Conservation (phyloP, 2,113 vertebrate species). For the Murina feae region DNA sequence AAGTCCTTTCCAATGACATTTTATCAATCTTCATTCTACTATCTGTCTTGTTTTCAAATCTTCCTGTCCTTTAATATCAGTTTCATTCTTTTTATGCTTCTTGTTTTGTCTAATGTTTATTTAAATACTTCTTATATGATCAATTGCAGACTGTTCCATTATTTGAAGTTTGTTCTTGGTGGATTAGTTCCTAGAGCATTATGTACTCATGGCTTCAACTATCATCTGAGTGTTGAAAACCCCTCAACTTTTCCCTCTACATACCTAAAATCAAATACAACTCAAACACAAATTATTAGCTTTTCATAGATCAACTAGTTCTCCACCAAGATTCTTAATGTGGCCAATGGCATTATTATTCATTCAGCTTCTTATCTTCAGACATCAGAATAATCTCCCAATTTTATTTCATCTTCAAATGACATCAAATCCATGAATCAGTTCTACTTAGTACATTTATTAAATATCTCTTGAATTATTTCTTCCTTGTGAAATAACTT, state of each 20-base stretch:
- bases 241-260: background rate
- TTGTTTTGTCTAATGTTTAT: background rate
- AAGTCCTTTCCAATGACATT: background rate
- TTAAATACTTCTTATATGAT: background rate
- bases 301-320: background rate
- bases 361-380: background rate
- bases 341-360: background rate
- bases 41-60: background rate
- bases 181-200: background rate
- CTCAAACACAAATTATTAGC: background rate
- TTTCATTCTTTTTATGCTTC: background rate
- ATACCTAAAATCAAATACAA: background rate
- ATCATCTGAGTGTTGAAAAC: background rate
- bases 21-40: background rate
- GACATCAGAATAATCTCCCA: background rate
- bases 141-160: background rate
- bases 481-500: background rate
- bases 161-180: background rate
- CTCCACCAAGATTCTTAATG: background rate
- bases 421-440: background rate
- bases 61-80: background rate
- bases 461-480: background rate
- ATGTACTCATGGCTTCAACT: background rate
- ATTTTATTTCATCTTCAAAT: background rate
- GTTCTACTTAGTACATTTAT: background rate